Percentiles rank a stretch among this genome's conserved stretches.
Evolutionary conservation across 1,140 invertebrate genomes (phyloP).

Genomic region (Plodia interpunctella): DNA sequence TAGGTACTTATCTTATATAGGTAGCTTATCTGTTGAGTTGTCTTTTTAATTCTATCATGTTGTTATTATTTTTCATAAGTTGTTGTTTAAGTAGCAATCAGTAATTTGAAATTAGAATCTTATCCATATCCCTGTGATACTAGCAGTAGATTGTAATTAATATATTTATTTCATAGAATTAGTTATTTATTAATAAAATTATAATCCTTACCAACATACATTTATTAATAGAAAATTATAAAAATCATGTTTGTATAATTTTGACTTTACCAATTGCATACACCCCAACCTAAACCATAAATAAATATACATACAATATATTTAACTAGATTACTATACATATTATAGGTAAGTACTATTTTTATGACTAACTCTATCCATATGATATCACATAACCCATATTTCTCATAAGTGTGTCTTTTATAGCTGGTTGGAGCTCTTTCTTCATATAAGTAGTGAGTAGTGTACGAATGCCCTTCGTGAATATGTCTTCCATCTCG

Average conservation of each 20-base stretch:
- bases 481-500: constrained; percentile 90
- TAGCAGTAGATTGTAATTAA: background rate
- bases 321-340: background rate
- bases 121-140: background rate
- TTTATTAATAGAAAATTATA: constrained; percentile 5
- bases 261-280: constrained; percentile 3
- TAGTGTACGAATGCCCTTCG: constrained; percentile 86
- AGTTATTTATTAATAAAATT: constrained; percentile 2
- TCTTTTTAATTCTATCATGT: no score
- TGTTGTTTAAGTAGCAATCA: no score
- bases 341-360: background rate
- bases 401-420: constrained; percentile 89
- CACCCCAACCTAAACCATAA: constrained; percentile 1
- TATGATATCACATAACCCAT: constrained; percentile 92
- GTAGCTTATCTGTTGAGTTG: no score
- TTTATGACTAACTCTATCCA: constrained; percentile 62
- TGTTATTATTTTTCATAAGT: no score
- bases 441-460: constrained; percentile 89
- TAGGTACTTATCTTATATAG: no score
- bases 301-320: background rate
- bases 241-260: background rate
- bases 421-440: constrained; percentile 88
- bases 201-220: background rate
- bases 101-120: background rate
- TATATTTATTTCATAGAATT: background rate